These are phyloP conservation scores for Equus quagga DNA, from an alignment of 2,113 vertebrate genomes.

Conservation along the genomic window DNA sequence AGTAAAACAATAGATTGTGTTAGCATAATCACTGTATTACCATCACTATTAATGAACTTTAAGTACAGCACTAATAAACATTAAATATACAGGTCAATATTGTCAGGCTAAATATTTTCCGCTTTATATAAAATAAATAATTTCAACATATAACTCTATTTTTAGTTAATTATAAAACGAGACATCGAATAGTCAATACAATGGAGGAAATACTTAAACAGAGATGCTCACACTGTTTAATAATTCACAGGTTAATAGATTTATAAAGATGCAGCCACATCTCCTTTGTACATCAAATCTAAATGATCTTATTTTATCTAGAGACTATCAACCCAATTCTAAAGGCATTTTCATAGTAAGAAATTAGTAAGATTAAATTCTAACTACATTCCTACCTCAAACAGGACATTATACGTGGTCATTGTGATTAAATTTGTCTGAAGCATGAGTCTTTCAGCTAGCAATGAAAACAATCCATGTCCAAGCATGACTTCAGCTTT, in stretches of 20 bases:
- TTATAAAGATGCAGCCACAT: constrained; percentile 12
- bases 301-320: constrained; percentile 63
- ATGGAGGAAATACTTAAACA: neutral
- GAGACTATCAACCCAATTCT: constrained; percentile 74
- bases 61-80: neutral
- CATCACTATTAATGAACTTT: neutral
- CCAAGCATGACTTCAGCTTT: constrained; percentile 98
- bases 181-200: constrained; percentile 3
- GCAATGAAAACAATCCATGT: constrained; percentile 96
- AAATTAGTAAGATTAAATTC: constrained; percentile 78
- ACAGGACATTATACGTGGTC: constrained; percentile 98
- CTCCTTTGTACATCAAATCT: neutral
- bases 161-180: constrained; percentile 59
- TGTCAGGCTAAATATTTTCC: neutral
- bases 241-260: constrained; percentile 24
- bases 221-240: neutral
- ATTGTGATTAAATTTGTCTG: constrained; percentile 94
- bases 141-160: constrained; percentile 26
- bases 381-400: constrained; percentile 92
- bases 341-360: constrained; percentile 76
- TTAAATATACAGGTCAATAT: neutral
- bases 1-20: constrained; percentile 65
- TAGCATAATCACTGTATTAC: neutral
- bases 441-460: constrained; percentile 96
- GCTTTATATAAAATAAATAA: neutral